Percentiles rank a stretch among this genome's conserved stretches.
These are phyloP conservation scores for Drosophila algonquin DNA, from an alignment of 2,888 invertebrate species.

Conservation along the genomic window DNA sequence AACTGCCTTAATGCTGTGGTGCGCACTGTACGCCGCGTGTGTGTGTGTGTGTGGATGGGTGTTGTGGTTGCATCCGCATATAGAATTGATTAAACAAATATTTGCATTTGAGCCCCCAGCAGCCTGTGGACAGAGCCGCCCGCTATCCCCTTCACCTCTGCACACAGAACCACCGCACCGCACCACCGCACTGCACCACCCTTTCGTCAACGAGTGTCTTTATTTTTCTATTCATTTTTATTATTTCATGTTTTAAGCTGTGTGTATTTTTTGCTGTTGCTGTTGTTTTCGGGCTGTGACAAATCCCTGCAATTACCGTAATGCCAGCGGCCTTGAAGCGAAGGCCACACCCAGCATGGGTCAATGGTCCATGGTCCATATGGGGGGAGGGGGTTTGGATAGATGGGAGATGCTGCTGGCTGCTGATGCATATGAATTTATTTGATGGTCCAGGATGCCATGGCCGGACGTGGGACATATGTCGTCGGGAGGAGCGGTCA, in stretches of 20 bases:
- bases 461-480: constrained; percentile 12
- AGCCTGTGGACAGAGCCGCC: constrained; percentile 31
- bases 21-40: neutral
- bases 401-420: neutral
- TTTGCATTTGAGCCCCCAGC: constrained; percentile 60
- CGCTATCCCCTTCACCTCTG: neutral
- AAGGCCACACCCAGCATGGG: constrained; percentile 7
- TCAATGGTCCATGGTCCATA: no score
- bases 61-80: constrained; percentile 25
- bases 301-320: constrained; percentile 74
- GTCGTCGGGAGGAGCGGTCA: neutral
- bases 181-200: neutral
- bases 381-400: neutral
- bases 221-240: constrained; percentile 12
- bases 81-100: constrained; percentile 75
- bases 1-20: neutral
- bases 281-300: constrained; percentile 34
- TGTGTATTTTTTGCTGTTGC: constrained; percentile 5
- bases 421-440: constrained; percentile 23
- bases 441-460: constrained; percentile 27
- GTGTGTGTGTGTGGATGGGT: neutral
- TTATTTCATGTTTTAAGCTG: constrained; percentile 27
- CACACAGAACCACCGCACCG: neutral
- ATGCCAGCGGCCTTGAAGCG: constrained; percentile 69
- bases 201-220: neutral